Base-by-base conservation (phyloP, 2,888 invertebrate genomes). In the Drosophila neotestacea region DNA sequence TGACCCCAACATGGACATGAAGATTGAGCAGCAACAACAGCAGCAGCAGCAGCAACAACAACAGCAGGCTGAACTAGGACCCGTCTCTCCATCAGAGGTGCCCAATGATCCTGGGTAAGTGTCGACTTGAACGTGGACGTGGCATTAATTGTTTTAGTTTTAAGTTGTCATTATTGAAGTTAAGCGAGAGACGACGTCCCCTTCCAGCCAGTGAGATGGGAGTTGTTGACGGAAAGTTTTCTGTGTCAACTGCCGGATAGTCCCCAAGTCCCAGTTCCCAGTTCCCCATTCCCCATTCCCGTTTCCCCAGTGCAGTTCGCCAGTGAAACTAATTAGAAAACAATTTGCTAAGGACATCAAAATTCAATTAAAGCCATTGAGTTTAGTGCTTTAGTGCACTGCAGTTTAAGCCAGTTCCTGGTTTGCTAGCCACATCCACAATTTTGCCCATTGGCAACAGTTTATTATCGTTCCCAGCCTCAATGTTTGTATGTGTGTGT, bases 51-150 rank as follows among this genome's bases (percentile, higher is more conserved):
- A 77, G 4, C 81, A 73, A 6, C 79, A 79, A 22, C 82, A 82
- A 42, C 83, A 81, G 63, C 87, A 81, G 71, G 65, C 76, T 42
- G 96, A 96, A 93, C 95, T 95, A 93, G 94, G 94, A 89, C 95
- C 95, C 92, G 95, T 95, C 92, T 96, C 96, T 92, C 96, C 97
- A 92, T 96, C 97, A 81, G 97, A 97, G 94, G 97, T 97, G 93
- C 96, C 97, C 93, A 98, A 98, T 94, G 98, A 97, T 94, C 97
- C 97, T 93, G 97, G 97, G 97, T 97, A 96, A 93, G 94, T 93
- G 79, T 65, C 42, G 69, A 69, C 52, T 54, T 38, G 39, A 54
- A 48, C 81, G 63, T 84, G 77, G 54, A 58, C 62, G 85, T 86
- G 85, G 85, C 78, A 88, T 86, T 88, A 88, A 85, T 85, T 86